Conservation (phyloP, 2,113 vertebrate genomes). For the Otolemur garnettii region DNA sequence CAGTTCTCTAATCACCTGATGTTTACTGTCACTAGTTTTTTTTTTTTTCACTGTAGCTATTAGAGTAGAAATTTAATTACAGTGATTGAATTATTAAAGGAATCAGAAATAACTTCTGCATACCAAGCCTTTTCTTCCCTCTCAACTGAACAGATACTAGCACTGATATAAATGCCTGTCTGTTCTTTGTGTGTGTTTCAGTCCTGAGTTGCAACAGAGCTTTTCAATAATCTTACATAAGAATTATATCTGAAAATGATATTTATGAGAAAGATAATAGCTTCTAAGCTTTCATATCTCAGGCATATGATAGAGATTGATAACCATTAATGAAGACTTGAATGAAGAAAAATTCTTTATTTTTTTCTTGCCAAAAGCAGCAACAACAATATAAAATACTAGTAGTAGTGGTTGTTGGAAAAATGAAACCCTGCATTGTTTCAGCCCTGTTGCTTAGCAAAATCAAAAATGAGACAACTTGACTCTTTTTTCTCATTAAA, state of each 20-base stretch:
- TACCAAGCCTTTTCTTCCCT: neutral
- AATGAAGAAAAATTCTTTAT: neutral
- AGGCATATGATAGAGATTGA: neutral
- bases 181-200: neutral
- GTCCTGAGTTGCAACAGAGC: neutral
- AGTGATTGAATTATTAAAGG: conserved; percentile 51
- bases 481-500: neutral
- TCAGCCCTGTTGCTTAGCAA: neutral
- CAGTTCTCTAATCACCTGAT: neutral
- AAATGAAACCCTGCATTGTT: neutral
- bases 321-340: neutral
- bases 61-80: conserved; percentile 64
- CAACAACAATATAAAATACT: neutral
- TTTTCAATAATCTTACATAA: neutral
- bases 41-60: neutral
- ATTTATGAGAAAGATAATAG: neutral
- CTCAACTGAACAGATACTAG: neutral
- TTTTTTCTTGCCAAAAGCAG: neutral
- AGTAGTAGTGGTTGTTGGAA: neutral
- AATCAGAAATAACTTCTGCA: conserved; percentile 36
- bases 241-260: neutral
- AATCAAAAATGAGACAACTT: neutral
- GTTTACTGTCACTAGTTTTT: neutral
- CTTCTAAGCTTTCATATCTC: neutral
- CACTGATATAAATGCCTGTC: fast-evolving